Evolutionary conservation across 30 jellyfish, hydroid and myxozoan genomes (phyloP).

Genomic region (Pelagia noctiluca): DNA sequence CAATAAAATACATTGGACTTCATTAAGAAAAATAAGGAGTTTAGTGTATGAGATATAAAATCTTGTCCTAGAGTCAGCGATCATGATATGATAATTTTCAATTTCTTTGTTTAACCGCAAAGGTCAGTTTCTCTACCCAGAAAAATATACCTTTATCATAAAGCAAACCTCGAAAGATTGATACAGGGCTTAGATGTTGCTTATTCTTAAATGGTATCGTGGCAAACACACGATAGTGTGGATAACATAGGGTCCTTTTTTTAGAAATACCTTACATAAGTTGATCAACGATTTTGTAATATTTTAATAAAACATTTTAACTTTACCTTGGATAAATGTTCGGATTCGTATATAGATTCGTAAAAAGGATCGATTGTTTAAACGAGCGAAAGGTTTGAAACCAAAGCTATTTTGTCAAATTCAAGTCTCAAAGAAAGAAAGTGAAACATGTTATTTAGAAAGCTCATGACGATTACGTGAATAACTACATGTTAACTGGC

Average conservation of each 20-base stretch:
- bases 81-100: slow-evolving; percentile 45
- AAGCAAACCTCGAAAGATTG: slow-evolving; percentile 52
- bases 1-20: slow-evolving; percentile 36
- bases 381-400: slow-evolving; percentile 38
- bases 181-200: slow-evolving; percentile 46
- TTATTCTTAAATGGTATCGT: slow-evolving; percentile 47
- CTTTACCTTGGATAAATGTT: slow-evolving; percentile 42
- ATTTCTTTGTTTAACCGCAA: slow-evolving; percentile 39
- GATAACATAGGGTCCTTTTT: slow-evolving; percentile 53
- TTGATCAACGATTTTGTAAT: slow-evolving; percentile 36
- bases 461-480: slow-evolving; percentile 56
- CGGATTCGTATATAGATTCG: slow-evolving; percentile 42
- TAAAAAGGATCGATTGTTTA: slow-evolving; percentile 38
- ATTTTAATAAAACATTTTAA: slow-evolving; percentile 22
- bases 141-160: slow-evolving; percentile 43
- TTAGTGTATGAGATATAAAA: slow-evolving; percentile 55
- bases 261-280: slow-evolving; percentile 35
- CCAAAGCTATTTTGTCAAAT: slow-evolving; percentile 37
- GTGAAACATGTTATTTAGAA: slow-evolving; percentile 36
- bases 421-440: slow-evolving; percentile 51
- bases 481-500: slow-evolving; percentile 27
- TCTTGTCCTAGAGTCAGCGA: slow-evolving; percentile 65
- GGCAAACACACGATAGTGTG: slow-evolving; percentile 57
- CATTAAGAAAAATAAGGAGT: slow-evolving; percentile 55
- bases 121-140: slow-evolving; percentile 54